Percentiles rank a stretch among this genome's conserved stretches.
Evolutionary conservation across 2,888 invertebrate genomes (phyloP).

Genomic region (Ceratothoa steindachneri): DNA sequence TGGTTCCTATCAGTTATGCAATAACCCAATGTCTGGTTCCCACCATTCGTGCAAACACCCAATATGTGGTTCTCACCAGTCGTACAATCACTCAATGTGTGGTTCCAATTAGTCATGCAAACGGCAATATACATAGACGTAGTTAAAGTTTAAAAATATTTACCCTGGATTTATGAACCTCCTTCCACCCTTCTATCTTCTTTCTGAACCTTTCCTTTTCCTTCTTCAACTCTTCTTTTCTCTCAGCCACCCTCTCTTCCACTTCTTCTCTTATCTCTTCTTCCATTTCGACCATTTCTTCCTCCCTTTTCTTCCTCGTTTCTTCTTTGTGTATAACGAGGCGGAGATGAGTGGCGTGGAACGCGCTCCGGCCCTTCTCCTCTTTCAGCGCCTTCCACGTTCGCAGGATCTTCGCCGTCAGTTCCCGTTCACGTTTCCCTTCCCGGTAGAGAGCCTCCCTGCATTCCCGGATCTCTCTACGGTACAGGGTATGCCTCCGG

Average conservation of each 20-base stretch:
- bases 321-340: neutral
- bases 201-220: neutral
- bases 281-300: neutral
- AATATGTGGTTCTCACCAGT: no score
- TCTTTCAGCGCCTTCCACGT: constrained; percentile 28
- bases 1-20: no score
- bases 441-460: constrained; percentile 24
- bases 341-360: neutral
- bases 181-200: neutral
- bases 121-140: no score
- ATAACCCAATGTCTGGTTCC: no score
- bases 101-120: no score
- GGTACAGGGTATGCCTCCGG: constrained; percentile 26
- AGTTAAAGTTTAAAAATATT: no score
- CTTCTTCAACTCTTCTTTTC: neutral
- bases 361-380: neutral
- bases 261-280: neutral
- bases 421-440: constrained; percentile 25
- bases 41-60: no score
- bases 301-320: neutral
- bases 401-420: constrained; percentile 15
- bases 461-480: constrained; percentile 24
- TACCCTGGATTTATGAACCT: neutral
- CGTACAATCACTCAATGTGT: no score
- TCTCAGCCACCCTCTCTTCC: neutral